A percentile compares a stretch with the other conserved stretches of the same genome.
These are phyloP conservation scores for Pterocles orientalis DNA, from an alignment of 2,113 vertebrate species.

Conservation along the genomic window DNA sequence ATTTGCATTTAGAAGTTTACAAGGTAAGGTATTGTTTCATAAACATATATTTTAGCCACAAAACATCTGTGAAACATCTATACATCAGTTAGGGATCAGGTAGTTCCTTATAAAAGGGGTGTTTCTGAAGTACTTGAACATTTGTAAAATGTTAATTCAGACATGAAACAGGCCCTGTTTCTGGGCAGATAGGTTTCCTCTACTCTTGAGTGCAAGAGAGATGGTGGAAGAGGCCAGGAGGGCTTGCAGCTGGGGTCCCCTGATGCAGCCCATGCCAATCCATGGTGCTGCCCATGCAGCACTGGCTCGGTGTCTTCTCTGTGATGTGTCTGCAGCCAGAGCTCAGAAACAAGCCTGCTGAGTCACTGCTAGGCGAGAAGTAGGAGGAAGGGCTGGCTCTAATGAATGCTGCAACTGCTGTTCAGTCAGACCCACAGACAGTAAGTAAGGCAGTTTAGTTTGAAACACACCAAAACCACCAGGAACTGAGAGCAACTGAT, in stretches of 20 bases:
- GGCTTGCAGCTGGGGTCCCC: not conserved
- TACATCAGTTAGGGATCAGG: not conserved
- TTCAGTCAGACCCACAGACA: accelerated
- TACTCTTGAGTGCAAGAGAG: not conserved
- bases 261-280: accelerated
- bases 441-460: not conserved
- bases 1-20: not conserved
- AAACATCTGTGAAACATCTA: not conserved
- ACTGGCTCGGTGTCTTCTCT: not conserved
- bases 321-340: not conserved
- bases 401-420: too few relatives aligned
- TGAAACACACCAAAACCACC: not conserved
- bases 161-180: not conserved
- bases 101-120: not conserved
- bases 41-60: not conserved
- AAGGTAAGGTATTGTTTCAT: not conserved
- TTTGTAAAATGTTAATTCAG: not conserved
- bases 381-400: not conserved
- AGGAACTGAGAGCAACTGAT: not conserved
- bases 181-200: not conserved
- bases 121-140: not conserved
- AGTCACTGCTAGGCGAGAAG: not conserved
- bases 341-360: not conserved
- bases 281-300: accelerated
- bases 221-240: not conserved